phyloP scores from a whole-genome alignment of 92 coral and sea anemone genomes.

The Paramuricea clavata region DNA sequence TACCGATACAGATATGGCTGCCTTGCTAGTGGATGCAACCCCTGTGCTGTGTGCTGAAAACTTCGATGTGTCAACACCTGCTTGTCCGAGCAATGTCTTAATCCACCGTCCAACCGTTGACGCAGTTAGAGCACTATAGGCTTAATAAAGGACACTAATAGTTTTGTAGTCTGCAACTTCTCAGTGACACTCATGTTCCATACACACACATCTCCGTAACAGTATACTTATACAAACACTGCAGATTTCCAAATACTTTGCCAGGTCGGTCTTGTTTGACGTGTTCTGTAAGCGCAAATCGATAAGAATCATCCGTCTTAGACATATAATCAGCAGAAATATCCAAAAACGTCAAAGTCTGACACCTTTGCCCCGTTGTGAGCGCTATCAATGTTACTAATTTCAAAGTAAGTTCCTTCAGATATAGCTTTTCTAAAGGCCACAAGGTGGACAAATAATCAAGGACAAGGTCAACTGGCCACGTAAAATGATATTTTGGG shows the following conservation, averaged over 20 bases:
- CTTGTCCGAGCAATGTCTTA: background rate
- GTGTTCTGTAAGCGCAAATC: slow-evolving; percentile 62
- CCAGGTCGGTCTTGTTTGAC: slow-evolving; percentile 75
- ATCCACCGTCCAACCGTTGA: slow-evolving; percentile 66
- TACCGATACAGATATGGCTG: slow-evolving; percentile 48
- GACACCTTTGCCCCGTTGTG: slow-evolving; percentile 68
- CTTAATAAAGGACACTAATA: slow-evolving; percentile 62
- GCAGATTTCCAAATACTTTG: slow-evolving; percentile 63
- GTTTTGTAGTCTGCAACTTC: slow-evolving; percentile 37
- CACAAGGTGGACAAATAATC: slow-evolving; percentile 49
- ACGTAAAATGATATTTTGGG: slow-evolving; percentile 60
- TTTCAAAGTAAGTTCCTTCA: slow-evolving; percentile 68
- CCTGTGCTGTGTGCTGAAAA: slow-evolving; percentile 66
- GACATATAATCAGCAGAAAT: slow-evolving; percentile 55
- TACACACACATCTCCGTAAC: slow-evolving; percentile 5
- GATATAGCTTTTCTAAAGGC: slow-evolving; percentile 55
- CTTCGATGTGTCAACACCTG: slow-evolving; percentile 42
- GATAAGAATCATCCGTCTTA: slow-evolving; percentile 36
- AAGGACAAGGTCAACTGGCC: slow-evolving; percentile 67
- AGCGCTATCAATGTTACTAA: slow-evolving; percentile 66
- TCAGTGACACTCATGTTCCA: no score
- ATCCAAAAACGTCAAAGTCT: slow-evolving; percentile 59
- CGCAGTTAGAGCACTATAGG: slow-evolving; percentile 52
- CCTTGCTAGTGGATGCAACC: slow-evolving; percentile 65
- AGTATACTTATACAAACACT: background rate